phyloP scores from a whole-genome alignment of 2,888 invertebrate species.

The Eremobia ochroleuca region DNA sequence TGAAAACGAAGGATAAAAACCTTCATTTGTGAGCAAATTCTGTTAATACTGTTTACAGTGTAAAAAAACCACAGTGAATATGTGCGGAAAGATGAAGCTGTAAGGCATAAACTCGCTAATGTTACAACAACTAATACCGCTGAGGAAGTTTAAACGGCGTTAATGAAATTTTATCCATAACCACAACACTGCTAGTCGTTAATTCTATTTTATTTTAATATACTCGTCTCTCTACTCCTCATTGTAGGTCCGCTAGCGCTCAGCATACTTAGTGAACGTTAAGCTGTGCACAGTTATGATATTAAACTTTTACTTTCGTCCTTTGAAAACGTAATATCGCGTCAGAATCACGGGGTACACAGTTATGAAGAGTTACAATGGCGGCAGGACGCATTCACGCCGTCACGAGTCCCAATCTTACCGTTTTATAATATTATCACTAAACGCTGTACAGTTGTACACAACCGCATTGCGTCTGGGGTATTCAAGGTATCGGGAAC shows the following conservation, averaged over 20 bases:
- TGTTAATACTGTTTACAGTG: neutral
- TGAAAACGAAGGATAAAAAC: neutral
- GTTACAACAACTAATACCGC: neutral
- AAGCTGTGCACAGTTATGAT: constrained; percentile 27
- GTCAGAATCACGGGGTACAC: constrained; percentile 19
- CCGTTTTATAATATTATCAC: constrained; percentile 48
- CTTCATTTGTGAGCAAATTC: neutral
- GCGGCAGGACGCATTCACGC: constrained; percentile 39
- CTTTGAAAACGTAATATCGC: constrained; percentile 36
- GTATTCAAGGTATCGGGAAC: constrained; percentile 13
- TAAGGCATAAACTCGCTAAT: neutral
- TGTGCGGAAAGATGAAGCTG: neutral
- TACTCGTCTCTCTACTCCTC: constrained; percentile 3
- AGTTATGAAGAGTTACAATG: constrained; percentile 37
- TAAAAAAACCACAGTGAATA: neutral
- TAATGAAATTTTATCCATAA: constrained; percentile 17
- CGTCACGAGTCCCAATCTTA: constrained; percentile 16
- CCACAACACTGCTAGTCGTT: neutral
- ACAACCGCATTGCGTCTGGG: constrained; percentile 21
- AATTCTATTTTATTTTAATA: constrained; percentile 13
- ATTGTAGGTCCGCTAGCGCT: constrained; percentile 10
- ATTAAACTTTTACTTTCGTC: constrained; percentile 35
- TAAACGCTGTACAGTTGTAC: constrained; percentile 31
- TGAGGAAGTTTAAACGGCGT: neutral
- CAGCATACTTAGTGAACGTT: constrained; percentile 12